These are phyloP conservation scores for Lutjanus campechanus DNA, from an alignment of 2,797 vertebrate genomes.

Conservation along the genomic window DNA sequence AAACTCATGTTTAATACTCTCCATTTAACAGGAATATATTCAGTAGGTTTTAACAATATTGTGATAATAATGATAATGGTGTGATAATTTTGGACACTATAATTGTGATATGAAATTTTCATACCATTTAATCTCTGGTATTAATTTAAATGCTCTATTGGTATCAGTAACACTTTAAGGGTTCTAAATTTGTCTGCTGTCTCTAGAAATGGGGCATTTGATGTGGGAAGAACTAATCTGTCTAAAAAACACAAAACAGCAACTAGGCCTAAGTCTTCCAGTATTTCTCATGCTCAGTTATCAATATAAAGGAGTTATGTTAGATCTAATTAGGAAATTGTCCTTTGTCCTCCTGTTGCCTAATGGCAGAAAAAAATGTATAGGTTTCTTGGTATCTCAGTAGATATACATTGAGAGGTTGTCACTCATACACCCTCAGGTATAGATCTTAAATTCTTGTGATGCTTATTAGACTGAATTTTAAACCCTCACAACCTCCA, in stretches of 20 bases:
- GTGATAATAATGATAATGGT: too few relatives aligned
- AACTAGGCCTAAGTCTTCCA: neutral
- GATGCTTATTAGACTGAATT: constrained; percentile 26
- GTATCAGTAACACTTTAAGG: too few relatives aligned
- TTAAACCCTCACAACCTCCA: constrained; percentile 23
- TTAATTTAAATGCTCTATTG: too few relatives aligned
- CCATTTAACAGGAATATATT: too few relatives aligned
- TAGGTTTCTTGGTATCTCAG: neutral
- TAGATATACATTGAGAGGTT: neutral
- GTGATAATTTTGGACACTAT: too few relatives aligned
- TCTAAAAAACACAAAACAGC: neutral
- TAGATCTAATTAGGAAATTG: neutral
- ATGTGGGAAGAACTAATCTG: neutral
- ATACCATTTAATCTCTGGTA: too few relatives aligned
- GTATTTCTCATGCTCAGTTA: neutral
- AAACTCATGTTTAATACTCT: neutral
- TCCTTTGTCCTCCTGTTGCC: too few relatives aligned
- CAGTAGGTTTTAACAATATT: too few relatives aligned
- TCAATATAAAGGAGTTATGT: neutral
- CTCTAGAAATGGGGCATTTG: neutral
- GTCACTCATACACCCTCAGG: neutral
- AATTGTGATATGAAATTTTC: too few relatives aligned
- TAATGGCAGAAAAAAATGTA: neutral
- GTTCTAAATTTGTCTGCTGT: neutral
- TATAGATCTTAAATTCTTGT: constrained; percentile 21